A percentile compares a stretch with the other conserved stretches of the same genome.
Conservation (phyloP, 1,140 invertebrate species). For the Eupristina koningsbergeri region DNA sequence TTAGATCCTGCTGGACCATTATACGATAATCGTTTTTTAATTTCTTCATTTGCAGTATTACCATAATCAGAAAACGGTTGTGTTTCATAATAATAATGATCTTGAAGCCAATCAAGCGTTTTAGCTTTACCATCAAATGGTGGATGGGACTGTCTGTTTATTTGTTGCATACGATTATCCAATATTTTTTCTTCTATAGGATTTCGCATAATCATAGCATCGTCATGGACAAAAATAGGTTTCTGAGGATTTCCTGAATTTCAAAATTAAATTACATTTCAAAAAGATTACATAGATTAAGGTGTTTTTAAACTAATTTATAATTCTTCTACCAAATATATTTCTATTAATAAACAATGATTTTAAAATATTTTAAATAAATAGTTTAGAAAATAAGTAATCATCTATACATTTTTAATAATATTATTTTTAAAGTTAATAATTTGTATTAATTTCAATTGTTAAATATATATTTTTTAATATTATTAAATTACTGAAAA, state of each 20-base stretch:
- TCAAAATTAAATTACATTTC: neutral
- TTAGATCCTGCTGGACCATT: slow-evolving; percentile 39
- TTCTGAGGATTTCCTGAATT: slow-evolving; percentile 28
- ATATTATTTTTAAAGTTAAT: too few relatives aligned
- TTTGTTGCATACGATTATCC: slow-evolving; percentile 14
- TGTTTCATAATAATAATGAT: slow-evolving; percentile 59
- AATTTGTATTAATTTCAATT: too few relatives aligned
- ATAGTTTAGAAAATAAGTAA: too few relatives aligned
- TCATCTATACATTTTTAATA: too few relatives aligned
- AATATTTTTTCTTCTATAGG: neutral
- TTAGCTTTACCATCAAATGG: slow-evolving; percentile 56
- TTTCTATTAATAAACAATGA: too few relatives aligned
- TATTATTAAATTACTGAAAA: too few relatives aligned
- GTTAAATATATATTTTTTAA: too few relatives aligned
- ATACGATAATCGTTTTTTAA: slow-evolving; percentile 46
- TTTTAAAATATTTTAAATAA: too few relatives aligned
- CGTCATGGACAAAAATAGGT: neutral
- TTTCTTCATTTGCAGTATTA: slow-evolving; percentile 22
- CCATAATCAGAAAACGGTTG: slow-evolving; percentile 4
- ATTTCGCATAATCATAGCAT: slow-evolving; percentile 24
- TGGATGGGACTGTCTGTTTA: slow-evolving; percentile 16
- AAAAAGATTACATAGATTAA: too few relatives aligned
- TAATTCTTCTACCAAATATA: too few relatives aligned
- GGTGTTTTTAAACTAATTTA: too few relatives aligned
- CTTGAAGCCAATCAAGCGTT: slow-evolving; percentile 62